A percentile compares a stretch with the other conserved stretches of the same genome.
Evolutionary conservation across 1,140 invertebrate genomes (phyloP).

Genomic region (Coenobita brevimanus): DNA sequence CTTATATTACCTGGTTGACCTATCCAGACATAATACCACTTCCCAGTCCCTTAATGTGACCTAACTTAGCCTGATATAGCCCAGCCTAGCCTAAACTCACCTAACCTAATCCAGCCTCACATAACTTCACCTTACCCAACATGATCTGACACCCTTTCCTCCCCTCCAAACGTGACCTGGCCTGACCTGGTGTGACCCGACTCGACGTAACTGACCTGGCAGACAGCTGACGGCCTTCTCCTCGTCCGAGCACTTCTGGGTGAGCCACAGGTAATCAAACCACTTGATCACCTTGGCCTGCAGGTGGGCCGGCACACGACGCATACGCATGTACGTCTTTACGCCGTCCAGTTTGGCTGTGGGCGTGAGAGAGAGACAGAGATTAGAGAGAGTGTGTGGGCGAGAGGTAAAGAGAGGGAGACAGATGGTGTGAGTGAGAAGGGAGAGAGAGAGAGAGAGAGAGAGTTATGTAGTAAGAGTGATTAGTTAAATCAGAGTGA

Average conservation of each 20-base stretch:
- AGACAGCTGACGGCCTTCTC: conserved; percentile 95
- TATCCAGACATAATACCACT: no score
- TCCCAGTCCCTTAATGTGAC: no score
- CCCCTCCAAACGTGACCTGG: background rate
- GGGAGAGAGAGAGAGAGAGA: no score
- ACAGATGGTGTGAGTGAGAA: no score
- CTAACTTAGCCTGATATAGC: no score
- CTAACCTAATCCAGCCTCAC: no score
- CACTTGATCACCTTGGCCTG: conserved; percentile 99
- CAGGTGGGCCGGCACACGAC: conserved; percentile 93
- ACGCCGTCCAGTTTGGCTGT: conserved; percentile 97
- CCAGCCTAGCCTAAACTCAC: no score
- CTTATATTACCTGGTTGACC: no score
- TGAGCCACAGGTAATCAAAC: conserved; percentile 99
- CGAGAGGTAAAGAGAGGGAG: no score
- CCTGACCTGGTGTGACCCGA: background rate
- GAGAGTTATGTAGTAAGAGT: no score
- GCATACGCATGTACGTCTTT: conserved; percentile 98
- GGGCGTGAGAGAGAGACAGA: conserved; percentile 75
- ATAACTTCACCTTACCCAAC: background rate
- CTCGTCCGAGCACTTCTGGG: conserved; percentile 98
- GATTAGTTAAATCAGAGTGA: no score
- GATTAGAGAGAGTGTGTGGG: no score
- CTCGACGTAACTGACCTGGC: conserved; percentile 78
- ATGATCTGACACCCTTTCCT: background rate